Base-by-base conservation (phyloP, 1,140 invertebrate genomes). In the Leptoteleia sp. region DNA sequence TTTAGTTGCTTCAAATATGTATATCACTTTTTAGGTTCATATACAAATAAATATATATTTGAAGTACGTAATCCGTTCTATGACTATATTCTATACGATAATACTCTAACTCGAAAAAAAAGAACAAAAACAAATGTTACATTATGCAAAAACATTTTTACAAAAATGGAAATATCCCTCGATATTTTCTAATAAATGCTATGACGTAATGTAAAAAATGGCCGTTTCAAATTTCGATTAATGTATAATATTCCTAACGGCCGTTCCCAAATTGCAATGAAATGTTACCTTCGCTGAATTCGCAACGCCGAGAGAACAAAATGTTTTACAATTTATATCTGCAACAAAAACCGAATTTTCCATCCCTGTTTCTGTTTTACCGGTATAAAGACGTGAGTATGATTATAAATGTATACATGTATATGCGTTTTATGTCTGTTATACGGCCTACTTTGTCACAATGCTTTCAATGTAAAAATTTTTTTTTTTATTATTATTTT, bases 401-500 rank as follows among this genome's bases (percentile, higher is more conserved):
- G 16, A 17, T 43, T 57, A 57, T 38, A 12, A 50, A 33, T 22
- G 5, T 31, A 25, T 35, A 48, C 33, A 29, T 25, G n/a, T 43
- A 59, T 45, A 33, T 27, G 8, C 35, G 68, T 76, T 76, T 75
- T 68, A 48, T 43, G 33, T 40, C 31, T 37, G 27, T 13, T 57
- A 48, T 67, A 43, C 65, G 54, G 52, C 65, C 67, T 72, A 72
- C 61, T 62, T 77, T 80, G 40, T 65, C 29, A 48, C 50, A 31
- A 40, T 35, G 35, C 75, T 75, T 71, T 81, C 54, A 75, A 78
- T 75, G 68, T 54, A 8, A 35, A n/a, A n/a, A n/a, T n/a, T n/a
- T n/a, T n/a, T 31, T 16, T 33, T 40, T 27, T 73, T 77, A 3
- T 77, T 71, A 73, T 72, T 73, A 79, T 79, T 79, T 75, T 70